Evolutionary conservation across 2,113 vertebrate genomes (phyloP), one percentile per base, ranked within the genome.

Genomic region (Crypturellus undulatus): DNA sequence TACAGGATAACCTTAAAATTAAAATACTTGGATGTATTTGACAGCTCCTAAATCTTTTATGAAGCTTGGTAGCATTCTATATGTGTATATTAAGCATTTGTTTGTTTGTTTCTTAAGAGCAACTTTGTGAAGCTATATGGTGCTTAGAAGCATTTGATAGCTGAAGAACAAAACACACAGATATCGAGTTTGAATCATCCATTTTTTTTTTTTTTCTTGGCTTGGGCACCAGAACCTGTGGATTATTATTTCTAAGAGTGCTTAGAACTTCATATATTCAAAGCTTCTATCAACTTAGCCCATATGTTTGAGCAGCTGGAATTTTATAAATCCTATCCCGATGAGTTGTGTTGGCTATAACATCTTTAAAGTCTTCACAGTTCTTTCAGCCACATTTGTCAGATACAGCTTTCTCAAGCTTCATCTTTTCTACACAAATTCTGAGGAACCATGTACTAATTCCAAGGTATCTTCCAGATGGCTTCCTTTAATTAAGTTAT

Each of bases 181-280:
- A 69, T 47, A 13, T 19, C 40, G 47, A 80, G 26, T 12, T 22
- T 8, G n/a, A 67, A 36, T 34, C 7, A 32, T 56, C 34, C 43
- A 9, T 2, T 62, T 22, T 56, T 56, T 51, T 84, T 4, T 22
- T 56, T 56, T 51, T 84, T 3, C 40, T 80, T 14, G 24, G 20
- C 63, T 80, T 51, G 1, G 3, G 24, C 14, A 10, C 22, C 47
- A 20, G 22, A 72, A 16, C 32, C 32, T 21, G 24, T 36, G 10
- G 19, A 14, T 79, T 76, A 30, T 84, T 26, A 59, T 80, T 84
- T 67, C 40, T 90, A 60, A 51, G 90, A 45, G 36, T 72, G n/a
- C 18, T 80, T 58, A 56, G 20, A 63, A 71, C 4, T 54, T 87
- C 4, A 5, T 70, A 16, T 65, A 49, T 60, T 79, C 40, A 83